phyloP scores from a whole-genome alignment of 2,888 invertebrate species.

The Tridacna gigas region DNA sequence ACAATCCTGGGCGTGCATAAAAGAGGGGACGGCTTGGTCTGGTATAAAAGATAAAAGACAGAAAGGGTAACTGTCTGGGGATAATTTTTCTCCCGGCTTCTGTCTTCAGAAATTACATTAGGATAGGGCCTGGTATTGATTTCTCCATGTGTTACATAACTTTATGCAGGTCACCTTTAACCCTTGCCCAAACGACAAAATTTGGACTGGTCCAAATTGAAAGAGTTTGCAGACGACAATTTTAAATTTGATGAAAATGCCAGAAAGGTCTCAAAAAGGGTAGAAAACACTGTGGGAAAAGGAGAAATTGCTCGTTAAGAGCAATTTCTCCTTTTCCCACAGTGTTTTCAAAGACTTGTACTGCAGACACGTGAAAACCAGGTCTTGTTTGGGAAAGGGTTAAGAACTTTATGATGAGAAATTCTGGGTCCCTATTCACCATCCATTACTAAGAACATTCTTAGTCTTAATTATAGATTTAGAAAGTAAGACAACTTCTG shows the following conservation, averaged over 20 bases:
- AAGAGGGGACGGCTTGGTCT: not conserved
- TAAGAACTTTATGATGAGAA: not conserved
- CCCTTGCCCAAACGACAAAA: too few species aligned
- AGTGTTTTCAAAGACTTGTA: not conserved
- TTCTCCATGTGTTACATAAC: constrained; percentile 12
- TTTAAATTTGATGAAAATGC: too few species aligned
- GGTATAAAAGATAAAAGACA: not conserved
- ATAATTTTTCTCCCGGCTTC: constrained; percentile 8
- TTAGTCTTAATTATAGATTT: too few species aligned
- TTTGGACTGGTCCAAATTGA: too few species aligned
- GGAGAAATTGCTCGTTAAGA: not conserved
- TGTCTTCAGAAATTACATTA: constrained; percentile 21
- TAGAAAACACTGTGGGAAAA: not conserved
- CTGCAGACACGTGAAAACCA: not conserved
- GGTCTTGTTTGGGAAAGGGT: not conserved
- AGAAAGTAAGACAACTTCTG: too few species aligned
- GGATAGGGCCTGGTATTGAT: constrained; percentile 21
- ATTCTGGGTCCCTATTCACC: too few species aligned
- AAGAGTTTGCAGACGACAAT: too few species aligned
- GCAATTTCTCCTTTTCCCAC: not conserved
- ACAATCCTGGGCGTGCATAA: too few species aligned
- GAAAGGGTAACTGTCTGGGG: constrained; percentile 1
- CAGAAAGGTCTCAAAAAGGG: too few species aligned
- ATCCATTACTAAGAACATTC: too few species aligned
- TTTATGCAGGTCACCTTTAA: too few species aligned